These are phyloP conservation scores for Meriones psammophilus DNA, from an alignment of 2,797 vertebrate species.

Conservation along the genomic window DNA sequence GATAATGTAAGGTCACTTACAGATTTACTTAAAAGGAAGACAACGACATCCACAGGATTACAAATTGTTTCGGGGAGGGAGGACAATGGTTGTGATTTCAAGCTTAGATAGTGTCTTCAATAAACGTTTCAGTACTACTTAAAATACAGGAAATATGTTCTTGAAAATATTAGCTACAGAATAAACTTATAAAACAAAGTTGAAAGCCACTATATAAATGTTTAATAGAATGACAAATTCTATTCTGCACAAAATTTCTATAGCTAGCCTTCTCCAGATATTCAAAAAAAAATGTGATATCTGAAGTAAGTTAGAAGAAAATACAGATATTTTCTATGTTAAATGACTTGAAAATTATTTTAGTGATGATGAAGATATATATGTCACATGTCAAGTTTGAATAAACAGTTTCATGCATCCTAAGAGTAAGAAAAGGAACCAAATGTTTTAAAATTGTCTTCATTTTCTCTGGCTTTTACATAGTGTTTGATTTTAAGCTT, in stretches of 20 bases:
- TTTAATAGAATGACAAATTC: not conserved
- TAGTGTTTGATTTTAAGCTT: not conserved
- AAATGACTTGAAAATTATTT: not conserved
- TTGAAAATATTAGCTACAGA: not conserved
- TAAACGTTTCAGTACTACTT: not conserved
- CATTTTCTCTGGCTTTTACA: not conserved
- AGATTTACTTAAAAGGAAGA: not conserved
- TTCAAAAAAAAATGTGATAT: not conserved
- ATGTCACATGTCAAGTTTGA: not conserved
- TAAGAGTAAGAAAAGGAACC: not conserved
- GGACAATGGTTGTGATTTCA: not conserved
- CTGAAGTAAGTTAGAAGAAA: not conserved
- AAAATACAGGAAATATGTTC: slow-evolving; percentile 18
- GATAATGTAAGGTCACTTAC: not conserved
- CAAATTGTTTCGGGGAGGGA: not conserved
- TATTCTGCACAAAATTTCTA: slow-evolving; percentile 12
- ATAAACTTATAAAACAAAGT: not conserved
- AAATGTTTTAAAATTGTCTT: not conserved
- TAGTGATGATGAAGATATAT: not conserved
- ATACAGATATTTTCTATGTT: not conserved
- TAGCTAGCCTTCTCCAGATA: not conserved
- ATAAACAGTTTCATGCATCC: not conserved
- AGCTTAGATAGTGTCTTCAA: not conserved
- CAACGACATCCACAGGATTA: not conserved
- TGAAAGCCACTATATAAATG: not conserved